Evolutionary conservation across 2,113 vertebrate genomes (phyloP), one percentile per base, ranked within the genome.

Genomic region (Cettia cetti): DNA sequence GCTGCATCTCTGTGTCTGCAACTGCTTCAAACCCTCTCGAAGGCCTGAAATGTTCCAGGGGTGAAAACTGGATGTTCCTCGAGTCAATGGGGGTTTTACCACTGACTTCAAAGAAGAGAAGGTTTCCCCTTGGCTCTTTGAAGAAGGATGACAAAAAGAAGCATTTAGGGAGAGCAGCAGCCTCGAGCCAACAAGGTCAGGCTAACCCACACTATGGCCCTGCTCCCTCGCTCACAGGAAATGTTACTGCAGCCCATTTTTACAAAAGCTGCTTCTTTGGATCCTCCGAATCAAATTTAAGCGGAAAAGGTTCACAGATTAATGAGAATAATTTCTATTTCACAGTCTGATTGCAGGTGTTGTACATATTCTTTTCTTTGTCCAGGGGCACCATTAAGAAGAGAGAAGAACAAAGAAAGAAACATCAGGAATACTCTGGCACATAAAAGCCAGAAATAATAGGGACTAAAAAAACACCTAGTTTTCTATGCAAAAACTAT

Each of bases 111-210:
- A 84, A 79, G n/a, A 35, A 75, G 82, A 53, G 82, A 89, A 92
- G 65, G 24, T 57, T 92, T 92, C 57, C 86, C 76, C 80, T 64
- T 50, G 61, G 53, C 64, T 91, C 86, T 96, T 84, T 83, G 80
- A 95, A 78, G 80, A 24, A 15, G 26, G 65, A 65, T 53, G 90
- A 50, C 37, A 84, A 86, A 84, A 79, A 66, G 65, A 45, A 86
- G 53, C 49, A 37, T 75, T 95, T 84, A 76, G 72, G 80, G 86
- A 86, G 88, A 84, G 3, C 9, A 76, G 61, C 5, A 0, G 49
- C 71, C 69, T 94, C 8, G 13, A 88, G 88, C 31, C 93, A 77
- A 24, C 78, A 24, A 89, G 96, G 93, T 93, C 94, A 95, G 75
- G 59, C 63, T 35, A n/a, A 82, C 15, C 50, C 5, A 2, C 57